Evolutionary conservation across 1,140 invertebrate genomes (phyloP).

Genomic region (Gonatopus flavifemur): DNA sequence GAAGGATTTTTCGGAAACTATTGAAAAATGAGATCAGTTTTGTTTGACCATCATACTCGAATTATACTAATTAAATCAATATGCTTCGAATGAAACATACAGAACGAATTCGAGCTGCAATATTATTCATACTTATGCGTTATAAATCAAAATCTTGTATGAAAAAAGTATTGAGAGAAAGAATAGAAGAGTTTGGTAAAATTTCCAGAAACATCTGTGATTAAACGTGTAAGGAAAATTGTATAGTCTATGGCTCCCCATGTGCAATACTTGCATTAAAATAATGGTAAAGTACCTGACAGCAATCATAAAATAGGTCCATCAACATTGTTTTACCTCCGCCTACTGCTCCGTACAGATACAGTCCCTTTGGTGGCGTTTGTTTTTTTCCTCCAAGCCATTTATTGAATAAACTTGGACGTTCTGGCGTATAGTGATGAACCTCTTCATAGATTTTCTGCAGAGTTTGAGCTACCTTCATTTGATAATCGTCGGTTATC

Average conservation of each 20-base stretch:
- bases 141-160: no score
- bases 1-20: no score
- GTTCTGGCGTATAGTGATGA: slow-evolving; percentile 62
- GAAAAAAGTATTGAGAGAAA: no score
- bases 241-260: slow-evolving; percentile 18
- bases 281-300: slow-evolving; percentile 57
- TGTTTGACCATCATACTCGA: no score
- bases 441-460: slow-evolving; percentile 72
- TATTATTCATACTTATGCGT: no score
- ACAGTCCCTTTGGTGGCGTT: slow-evolving; percentile 73
- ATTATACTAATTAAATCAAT: no score
- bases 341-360: slow-evolving; percentile 84
- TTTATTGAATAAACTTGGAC: slow-evolving; percentile 49
- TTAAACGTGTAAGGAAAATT: background rate
- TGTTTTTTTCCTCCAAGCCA: slow-evolving; percentile 47
- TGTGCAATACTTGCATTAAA: slow-evolving; percentile 26
- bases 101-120: no score
- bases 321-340: slow-evolving; percentile 99
- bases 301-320: slow-evolving; percentile 93
- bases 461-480: slow-evolving; percentile 67
- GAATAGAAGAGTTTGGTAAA: no score
- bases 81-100: no score
- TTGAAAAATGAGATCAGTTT: no score
- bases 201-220: no score
- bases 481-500: slow-evolving; percentile 71